phyloP scores from a whole-genome alignment of 1,140 invertebrate species.

The Drusus annulatus region DNA sequence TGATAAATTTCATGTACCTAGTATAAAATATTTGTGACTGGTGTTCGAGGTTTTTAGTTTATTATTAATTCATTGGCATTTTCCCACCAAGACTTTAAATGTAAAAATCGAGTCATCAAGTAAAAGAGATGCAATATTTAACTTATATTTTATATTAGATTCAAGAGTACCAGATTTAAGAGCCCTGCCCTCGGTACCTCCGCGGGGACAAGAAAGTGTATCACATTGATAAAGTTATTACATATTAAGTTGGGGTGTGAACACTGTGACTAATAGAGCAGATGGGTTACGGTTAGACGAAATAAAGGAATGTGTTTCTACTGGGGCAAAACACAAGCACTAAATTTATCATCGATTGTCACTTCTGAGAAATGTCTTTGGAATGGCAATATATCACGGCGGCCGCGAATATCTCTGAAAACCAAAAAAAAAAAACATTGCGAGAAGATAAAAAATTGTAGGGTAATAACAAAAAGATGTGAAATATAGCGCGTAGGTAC shows the following conservation, averaged over 20 bases:
- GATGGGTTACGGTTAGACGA: constrained; percentile 58
- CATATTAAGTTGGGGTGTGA: constrained; percentile 60
- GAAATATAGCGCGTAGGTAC: no score
- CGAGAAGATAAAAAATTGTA: not conserved
- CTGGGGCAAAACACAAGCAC: constrained; percentile 38
- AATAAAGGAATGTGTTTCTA: constrained; percentile 53
- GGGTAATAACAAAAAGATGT: no score
- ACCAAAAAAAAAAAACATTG: not conserved
- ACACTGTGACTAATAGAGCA: constrained; percentile 60
- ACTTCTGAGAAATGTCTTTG: constrained; percentile 51
- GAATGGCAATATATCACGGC: constrained; percentile 50
- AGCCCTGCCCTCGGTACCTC: constrained; percentile 23
- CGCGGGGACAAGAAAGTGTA: constrained; percentile 51
- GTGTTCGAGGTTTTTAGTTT: no score
- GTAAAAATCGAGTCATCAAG: no score
- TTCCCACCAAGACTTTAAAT: no score
- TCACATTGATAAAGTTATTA: constrained; percentile 60
- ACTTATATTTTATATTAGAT: no score
- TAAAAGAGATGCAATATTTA: no score
- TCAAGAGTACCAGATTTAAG: constrained; percentile 9
- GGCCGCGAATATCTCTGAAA: not conserved
- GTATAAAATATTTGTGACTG: no score
- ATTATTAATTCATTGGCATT: no score
- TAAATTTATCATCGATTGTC: constrained; percentile 57
- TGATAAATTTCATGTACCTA: no score